Base-by-base conservation (phyloP, 2,797 vertebrate genomes). In the Sebastolobus altivelis region DNA sequence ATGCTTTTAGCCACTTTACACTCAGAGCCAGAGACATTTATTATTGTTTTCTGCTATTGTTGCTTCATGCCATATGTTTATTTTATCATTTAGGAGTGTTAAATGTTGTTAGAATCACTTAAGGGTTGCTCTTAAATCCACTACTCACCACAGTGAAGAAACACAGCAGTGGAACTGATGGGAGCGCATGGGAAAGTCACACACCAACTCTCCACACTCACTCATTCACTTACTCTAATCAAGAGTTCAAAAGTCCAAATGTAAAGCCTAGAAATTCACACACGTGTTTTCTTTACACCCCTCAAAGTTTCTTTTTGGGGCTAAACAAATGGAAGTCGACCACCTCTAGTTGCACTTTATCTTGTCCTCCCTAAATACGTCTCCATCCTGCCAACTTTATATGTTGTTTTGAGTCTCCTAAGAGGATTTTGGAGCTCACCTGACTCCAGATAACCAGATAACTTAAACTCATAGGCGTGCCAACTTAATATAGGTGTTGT, bases 381-480 rank as follows among this genome's bases (percentile, higher is more conserved):
- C 14, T 75, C 71, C 66, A 54, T 55, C 71, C 54, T 66, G 65
- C 16, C 62, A 88, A 80, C 83, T 81, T 87, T 40, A 5, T 58
- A 68, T 80, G 71, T 74, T 71, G 80, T 65, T 72, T 84, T 77
- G 72, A 61, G 75, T 65, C 75, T 75, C 74, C 58, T 76, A 58
- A 85, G 81, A 83, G 80, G 84, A 81, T 89, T 77, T 82, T 65
- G 62, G 40, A 82, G 75, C 79, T 86, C 79, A 88, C 92, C 85
- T 92, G 85, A 85, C 77, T 83, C 67, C 66, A 83, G 91, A 94
- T 92, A 81, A 82, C 67, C 84, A 84, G 88, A 86, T 86, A 89
- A 59, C 12, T 86, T 75, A 79, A 75, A 72, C 62, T 60, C 72
- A 82, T 22, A 79, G 63, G 72, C 54, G 33, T 84, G 78, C 58